Base-by-base conservation (phyloP, 2,888 invertebrate species). In the Copidosoma aretas region DNA sequence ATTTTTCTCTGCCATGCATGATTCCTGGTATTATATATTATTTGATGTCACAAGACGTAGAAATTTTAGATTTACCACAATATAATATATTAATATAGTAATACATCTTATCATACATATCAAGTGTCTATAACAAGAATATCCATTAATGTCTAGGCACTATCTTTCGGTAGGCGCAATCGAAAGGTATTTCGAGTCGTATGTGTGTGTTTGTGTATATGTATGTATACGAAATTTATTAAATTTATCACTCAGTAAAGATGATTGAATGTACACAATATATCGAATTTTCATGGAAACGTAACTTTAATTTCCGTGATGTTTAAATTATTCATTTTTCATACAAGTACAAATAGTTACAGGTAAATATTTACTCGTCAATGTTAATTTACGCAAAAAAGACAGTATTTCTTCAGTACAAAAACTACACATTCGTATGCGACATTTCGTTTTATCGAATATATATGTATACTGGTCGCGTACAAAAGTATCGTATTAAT, bases 81-180 rank as follows among this genome's bases (percentile, higher is more conserved):
- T 58, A 60, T 56, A 12, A 22, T 65, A 60, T 59, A 69, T 67
- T 59, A 51, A 32, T 63, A 60, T 58, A 70, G 67, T 61, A 64
- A 70, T 53, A 56, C 56, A 46, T 58, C 22, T 22, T 57, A 62
- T 68, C 58, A 61, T 56, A 60, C 52, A 39, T 63, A 70, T 67
- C 64, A 64, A 60, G 64, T 46, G 64, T 67, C 39, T 62, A 61
- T 71, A 71, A 71, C 68, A 71, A 71, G 67, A 67, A 71, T 71
- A 68, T 71, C 61, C 65, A 66, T 71, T 56, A 57, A 67, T 69
- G 57, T 69, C 67, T 71, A 71, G 71, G 69, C 69, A 71, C 67
- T 71, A 67, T 67, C 59, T 69, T 67, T 69, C 62, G 59, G 58
- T 64, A 71, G 68, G 67, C 64, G 66, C 64, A 62, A 67, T 71